Conservation (phyloP, 2,888 invertebrate genomes). For the Hypomecis punctinalis region DNA sequence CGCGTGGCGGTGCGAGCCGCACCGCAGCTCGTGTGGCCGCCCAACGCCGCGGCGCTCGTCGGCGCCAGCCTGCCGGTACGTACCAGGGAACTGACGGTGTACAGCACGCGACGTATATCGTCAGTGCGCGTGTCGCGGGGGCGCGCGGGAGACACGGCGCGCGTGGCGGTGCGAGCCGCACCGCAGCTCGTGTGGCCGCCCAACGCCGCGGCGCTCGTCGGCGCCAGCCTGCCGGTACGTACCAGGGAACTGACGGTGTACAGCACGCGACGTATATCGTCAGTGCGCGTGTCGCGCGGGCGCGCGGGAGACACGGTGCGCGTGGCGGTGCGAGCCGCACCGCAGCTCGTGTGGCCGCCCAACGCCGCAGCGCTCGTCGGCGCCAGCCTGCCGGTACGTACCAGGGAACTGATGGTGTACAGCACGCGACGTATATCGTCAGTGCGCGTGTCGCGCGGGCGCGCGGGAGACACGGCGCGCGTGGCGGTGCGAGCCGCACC, state of each 20-base stretch:
- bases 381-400: constrained; percentile 64
- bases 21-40: constrained; percentile 71
- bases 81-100: constrained; percentile 44
- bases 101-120: constrained; percentile 64
- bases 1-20: constrained; percentile 72
- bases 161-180: constrained; percentile 71
- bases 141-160: constrained; percentile 63
- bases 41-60: constrained; percentile 59
- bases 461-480: constrained; percentile 64
- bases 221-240: constrained; percentile 65
- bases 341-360: constrained; percentile 68
- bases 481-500: constrained; percentile 74
- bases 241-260: constrained; percentile 48
- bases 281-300: constrained; percentile 67
- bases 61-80: constrained; percentile 66
- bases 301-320: constrained; percentile 66
- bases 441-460: constrained; percentile 68
- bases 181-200: constrained; percentile 71
- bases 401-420: constrained; percentile 47
- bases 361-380: constrained; percentile 62
- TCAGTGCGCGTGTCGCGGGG: constrained; percentile 68
- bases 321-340: constrained; percentile 71
- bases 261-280: constrained; percentile 63
- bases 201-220: constrained; percentile 60
- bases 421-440: constrained; percentile 62